Conservation (phyloP, 2,888 invertebrate genomes). For the Dioctria rufipes region DNA sequence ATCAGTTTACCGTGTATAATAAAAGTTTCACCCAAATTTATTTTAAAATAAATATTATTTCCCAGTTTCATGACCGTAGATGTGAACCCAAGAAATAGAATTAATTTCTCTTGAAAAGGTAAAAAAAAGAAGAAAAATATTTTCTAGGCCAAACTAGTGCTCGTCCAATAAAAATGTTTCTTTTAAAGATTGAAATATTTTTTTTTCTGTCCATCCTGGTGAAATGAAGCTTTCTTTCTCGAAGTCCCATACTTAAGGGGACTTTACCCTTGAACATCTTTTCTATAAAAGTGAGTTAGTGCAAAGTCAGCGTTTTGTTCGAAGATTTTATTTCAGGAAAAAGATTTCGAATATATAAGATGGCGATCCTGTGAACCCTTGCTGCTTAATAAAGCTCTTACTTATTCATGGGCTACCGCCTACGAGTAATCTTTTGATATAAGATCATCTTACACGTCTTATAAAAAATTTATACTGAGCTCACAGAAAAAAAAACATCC, state of each 20-base stretch:
- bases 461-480: not conserved
- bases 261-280: not conserved
- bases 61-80: no score
- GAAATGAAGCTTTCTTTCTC: not conserved
- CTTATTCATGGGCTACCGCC: conserved; percentile 1
- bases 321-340: not conserved
- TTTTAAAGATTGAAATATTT: not conserved
- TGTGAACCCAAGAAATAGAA: not conserved
- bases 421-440: not conserved
- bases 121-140: not conserved
- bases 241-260: not conserved
- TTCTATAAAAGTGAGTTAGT: not conserved
- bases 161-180: not conserved
- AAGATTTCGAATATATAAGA: not conserved
- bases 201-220: not conserved
- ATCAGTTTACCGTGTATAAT: no score
- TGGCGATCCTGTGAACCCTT: conserved; percentile 5
- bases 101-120: not conserved
- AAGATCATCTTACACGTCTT: not conserved
- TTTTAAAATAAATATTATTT: no score
- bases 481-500: not conserved
- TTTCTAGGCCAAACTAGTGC: not conserved
- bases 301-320: conserved; percentile 1
- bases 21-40: no score
- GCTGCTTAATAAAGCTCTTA: not conserved